Conservation (phyloP, 2,888 invertebrate species). For the Tinea trinotella region DNA sequence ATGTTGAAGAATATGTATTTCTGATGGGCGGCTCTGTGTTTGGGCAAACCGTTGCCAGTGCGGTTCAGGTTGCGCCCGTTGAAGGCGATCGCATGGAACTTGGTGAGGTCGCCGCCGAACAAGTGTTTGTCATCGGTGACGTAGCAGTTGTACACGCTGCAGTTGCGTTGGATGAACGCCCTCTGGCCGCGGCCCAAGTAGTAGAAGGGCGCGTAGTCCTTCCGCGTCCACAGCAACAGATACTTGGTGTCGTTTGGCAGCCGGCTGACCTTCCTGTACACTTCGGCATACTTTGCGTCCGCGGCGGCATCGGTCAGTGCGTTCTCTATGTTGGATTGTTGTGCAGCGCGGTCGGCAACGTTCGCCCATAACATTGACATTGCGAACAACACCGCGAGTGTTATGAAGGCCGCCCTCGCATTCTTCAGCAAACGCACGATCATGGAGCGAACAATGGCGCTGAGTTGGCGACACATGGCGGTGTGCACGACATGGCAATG, state of each 20-base stretch:
- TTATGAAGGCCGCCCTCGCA: not conserved
- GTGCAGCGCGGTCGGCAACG: not conserved
- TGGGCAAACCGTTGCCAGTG: slow-evolving; percentile 32
- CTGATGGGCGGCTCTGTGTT: slow-evolving; percentile 37
- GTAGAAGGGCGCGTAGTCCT: slow-evolving; percentile 41
- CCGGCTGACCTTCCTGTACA: slow-evolving; percentile 39
- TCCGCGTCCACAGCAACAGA: slow-evolving; percentile 46
- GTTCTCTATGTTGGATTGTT: slow-evolving; percentile 31
- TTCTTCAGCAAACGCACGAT: too few relatives aligned
- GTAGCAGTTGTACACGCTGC: slow-evolving; percentile 46
- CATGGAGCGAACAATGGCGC: too few relatives aligned
- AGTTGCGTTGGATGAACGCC: slow-evolving; percentile 47
- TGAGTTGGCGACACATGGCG: too few relatives aligned
- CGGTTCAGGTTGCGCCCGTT: slow-evolving; percentile 42
- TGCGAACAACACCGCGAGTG: not conserved
- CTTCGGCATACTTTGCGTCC: slow-evolving; percentile 43
- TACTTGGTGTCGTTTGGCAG: slow-evolving; percentile 42
- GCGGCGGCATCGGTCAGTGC: slow-evolving; percentile 41
- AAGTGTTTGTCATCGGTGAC: slow-evolving; percentile 39
- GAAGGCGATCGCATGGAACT: slow-evolving; percentile 50
- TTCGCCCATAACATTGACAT: not conserved
- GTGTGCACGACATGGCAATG: too few relatives aligned
- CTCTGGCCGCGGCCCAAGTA: slow-evolving; percentile 41
- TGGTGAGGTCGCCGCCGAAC: slow-evolving; percentile 36
- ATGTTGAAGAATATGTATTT: slow-evolving; percentile 53